Evolutionary conservation across 2,113 vertebrate species (phyloP).

Genomic region (Paratilapia polleni): DNA sequence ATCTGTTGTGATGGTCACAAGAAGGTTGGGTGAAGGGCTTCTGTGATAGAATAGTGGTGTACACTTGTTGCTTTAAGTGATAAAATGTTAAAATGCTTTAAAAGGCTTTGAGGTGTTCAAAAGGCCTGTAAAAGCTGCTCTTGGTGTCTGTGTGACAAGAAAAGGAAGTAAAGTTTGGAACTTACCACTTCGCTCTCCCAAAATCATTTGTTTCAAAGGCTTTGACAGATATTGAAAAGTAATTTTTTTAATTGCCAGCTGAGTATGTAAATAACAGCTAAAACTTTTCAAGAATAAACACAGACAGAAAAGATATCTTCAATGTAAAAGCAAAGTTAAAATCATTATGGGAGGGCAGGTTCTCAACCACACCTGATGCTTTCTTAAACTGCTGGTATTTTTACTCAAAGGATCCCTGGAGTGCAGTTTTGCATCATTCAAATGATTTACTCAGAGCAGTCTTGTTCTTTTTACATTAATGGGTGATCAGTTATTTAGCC

Average conservation of each 20-base stretch:
- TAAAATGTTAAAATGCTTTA: no score
- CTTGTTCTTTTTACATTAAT: constrained; percentile 38
- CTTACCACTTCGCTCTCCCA: neutral
- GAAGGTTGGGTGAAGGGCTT: no score
- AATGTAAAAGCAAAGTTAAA: neutral
- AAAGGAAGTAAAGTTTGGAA: neutral
- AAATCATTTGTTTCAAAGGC: neutral
- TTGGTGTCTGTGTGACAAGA: no score
- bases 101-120: no score
- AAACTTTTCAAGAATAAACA: neutral
- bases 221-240: no score
- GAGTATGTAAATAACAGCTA: neutral
- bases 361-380: neutral
- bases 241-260: no score
- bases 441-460: constrained; percentile 25
- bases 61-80: no score
- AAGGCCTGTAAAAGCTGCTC: no score
- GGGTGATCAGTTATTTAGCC: constrained; percentile 49
- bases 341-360: neutral
- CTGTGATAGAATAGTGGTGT: no score
- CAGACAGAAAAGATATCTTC: neutral
- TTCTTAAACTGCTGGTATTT: neutral
- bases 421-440: constrained; percentile 16
- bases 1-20: neutral
- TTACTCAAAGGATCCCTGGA: constrained; percentile 6